Base-by-base conservation (phyloP, 2,888 invertebrate genomes). In the Saturnia japonica region DNA sequence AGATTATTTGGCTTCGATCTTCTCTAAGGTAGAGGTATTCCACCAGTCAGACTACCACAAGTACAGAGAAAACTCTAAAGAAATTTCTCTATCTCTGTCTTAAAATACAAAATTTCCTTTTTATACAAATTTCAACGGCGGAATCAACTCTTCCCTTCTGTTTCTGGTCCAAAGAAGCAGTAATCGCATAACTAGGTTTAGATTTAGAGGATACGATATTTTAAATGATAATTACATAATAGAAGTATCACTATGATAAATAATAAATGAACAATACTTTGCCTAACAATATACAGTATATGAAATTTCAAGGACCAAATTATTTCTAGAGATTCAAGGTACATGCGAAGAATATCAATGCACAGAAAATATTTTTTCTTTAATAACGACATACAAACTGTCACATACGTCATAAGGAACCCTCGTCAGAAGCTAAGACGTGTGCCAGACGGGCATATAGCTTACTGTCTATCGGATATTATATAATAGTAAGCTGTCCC, bases 321-420 rank as follows among this genome's bases (percentile, higher is more conserved):
- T 25, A 57, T 57, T 40, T 64, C 40, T 19, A 40, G 34, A 4
- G 64, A 64, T 19, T 40, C 40, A 19, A 19, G 40, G 11, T 34
- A 64, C 40, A 19, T 14, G 4, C 19, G 40, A 34, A 64, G 64
- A 64, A 64, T 64, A 64, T 64, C 40, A 40, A 64, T 64, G 64
- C 19, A n/a, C n/a, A 8, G 64, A 64, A 40, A 64, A 64, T 64
- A 64, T 64, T 64, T 64, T 64, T 64, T 64, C 34, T 40, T 14
- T 64, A 68, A 71, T 64, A 70, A 72, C 70, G 71, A 72, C 70
- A 70, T 64, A 72, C 70, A 70, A 70, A 73, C 69, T 73, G 72
- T 62, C 72, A 74, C 60, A 72, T 69, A 72, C 70, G 70, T 70
- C 69, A 62, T 64, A 68, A 43, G 43, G 42, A 14, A 74, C 72